Base-by-base conservation (phyloP, 2,888 invertebrate genomes). In the Dasysyrphus albostriatus region DNA sequence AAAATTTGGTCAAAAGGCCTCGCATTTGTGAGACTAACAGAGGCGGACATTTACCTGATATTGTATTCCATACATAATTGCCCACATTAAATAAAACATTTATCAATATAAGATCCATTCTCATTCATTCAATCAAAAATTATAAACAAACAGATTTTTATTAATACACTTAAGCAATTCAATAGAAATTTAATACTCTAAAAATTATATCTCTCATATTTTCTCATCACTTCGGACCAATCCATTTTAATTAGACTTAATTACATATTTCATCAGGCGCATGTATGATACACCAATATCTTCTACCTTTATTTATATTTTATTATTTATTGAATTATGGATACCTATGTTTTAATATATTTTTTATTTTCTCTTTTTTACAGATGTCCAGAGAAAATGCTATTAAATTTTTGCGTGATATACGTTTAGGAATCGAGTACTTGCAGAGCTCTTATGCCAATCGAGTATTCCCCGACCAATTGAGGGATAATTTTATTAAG, bases 301-400 rank as follows among this genome's bases (percentile, higher is more conserved):
- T n/a, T 3, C 24, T 3, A 24, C 24, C 24, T n/a, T n/a, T n/a
- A n/a, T n/a, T n/a, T n/a, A 42, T 42, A 6, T 14, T 34, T 5
- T 44, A n/a, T 44, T 29, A 49, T 49, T 34, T 5, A 34, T 12
- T 47, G 2, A 4, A 2, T 32, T 16, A 1, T 9, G n/a, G 34
- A 34, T 65, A n/a, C n/a, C n/a, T n/a, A 47, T 10, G n/a, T 5
- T 5, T 8, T 8, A 3, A 8, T 37, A 32, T 61, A 74, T 73
- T 29, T 9, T 16, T 32, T 16, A 24, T 39, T 29, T 37, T 16
- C 10, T 70, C 16, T 90, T 89, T 42, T 24, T 65, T 56, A 3
- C 90, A 96, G 96, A 96, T 96, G 94, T 93, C 94, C 12, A 94
- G 96, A 67, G 96, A 96, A 91, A 96, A 95, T 91, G 96, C 96